Conservation (phyloP, 1,140 invertebrate genomes). For the Hermetia illucens region DNA sequence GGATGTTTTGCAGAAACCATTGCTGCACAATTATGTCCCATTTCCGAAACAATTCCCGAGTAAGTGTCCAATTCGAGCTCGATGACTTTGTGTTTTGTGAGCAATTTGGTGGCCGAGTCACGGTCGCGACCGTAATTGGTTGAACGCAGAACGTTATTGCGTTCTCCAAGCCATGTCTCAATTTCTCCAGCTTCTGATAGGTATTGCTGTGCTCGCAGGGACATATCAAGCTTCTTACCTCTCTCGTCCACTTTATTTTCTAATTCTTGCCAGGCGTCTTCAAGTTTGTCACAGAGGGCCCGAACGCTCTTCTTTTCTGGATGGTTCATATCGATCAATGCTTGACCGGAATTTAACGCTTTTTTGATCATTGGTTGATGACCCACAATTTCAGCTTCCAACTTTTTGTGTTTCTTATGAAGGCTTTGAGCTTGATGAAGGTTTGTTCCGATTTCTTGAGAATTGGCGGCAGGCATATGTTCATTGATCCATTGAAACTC, state of each 20-base stretch:
- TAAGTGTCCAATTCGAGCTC: conserved; percentile 90
- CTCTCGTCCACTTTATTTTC: conserved; percentile 53
- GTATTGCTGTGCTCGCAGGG: conserved; percentile 78
- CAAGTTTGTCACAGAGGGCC: conserved; percentile 46
- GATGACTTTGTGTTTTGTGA: conserved; percentile 85
- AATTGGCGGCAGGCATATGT: conserved; percentile 63
- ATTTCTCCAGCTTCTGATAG: conserved; percentile 83
- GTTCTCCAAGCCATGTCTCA: conserved; percentile 84
- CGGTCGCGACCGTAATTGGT: conserved; percentile 78
- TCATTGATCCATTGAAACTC: conserved; percentile 95
- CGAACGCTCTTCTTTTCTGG: conserved; percentile 58
- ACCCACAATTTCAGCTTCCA: conserved; percentile 71
- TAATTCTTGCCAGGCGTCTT: conserved; percentile 54
- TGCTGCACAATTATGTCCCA: conserved; percentile 69
- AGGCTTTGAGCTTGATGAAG: conserved; percentile 83
- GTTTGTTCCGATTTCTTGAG: conserved; percentile 61
- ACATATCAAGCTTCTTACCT: conserved; percentile 65
- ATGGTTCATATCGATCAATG: conserved; percentile 55
- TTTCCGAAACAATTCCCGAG: conserved; percentile 79
- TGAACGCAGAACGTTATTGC: conserved; percentile 63
- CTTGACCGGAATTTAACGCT: conserved; percentile 54
- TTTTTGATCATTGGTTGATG: conserved; percentile 72
- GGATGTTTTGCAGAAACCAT: conserved; percentile 65
- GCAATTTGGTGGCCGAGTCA: conserved; percentile 74
- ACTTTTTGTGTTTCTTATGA: conserved; percentile 86